Conservation (phyloP, 1,140 invertebrate genomes). For the Episyrphus balteatus region DNA sequence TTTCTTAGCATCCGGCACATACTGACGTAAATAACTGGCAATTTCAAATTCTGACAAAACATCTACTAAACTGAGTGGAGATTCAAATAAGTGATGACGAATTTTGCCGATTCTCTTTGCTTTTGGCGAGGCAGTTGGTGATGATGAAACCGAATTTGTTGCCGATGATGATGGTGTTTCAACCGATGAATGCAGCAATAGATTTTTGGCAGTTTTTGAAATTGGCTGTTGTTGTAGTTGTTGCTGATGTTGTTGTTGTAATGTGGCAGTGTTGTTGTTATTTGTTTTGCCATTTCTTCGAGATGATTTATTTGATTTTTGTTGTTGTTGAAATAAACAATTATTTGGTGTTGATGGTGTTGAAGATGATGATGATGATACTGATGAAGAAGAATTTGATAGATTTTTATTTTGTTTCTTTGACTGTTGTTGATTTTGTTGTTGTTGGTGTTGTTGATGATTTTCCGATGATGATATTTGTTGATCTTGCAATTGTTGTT, state of each 20-base stretch:
- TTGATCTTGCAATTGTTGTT: conserved; percentile 6
- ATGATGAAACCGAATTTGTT: conserved; percentile 4
- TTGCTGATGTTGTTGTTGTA: background rate
- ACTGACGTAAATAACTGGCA: conserved; percentile 40
- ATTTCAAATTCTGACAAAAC: conserved; percentile 36
- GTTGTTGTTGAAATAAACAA: no score
- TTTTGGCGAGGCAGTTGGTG: conserved; percentile 9
- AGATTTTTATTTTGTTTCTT: conserved; percentile 3
- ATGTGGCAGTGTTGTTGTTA: no score
- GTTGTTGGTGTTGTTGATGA: background rate
- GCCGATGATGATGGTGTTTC: conserved; percentile 2
- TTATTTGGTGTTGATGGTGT: background rate
- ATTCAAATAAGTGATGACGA: conserved; percentile 4
- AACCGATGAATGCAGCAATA: background rate
- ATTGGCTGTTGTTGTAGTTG: no score
- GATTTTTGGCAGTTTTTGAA: no score
- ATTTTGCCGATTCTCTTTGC: conserved; percentile 6
- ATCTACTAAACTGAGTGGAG: conserved; percentile 31
- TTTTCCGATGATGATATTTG: background rate
- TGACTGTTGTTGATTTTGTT: conserved; percentile 1
- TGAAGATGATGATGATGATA: background rate
- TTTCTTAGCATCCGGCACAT: conserved; percentile 52
- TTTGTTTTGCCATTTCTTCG: no score
- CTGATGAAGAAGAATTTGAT: conserved; percentile 11
- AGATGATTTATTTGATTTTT: no score